These are phyloP conservation scores for Pogonocichla stellata DNA, from an alignment of 2,113 vertebrate genomes.

Conservation along the genomic window DNA sequence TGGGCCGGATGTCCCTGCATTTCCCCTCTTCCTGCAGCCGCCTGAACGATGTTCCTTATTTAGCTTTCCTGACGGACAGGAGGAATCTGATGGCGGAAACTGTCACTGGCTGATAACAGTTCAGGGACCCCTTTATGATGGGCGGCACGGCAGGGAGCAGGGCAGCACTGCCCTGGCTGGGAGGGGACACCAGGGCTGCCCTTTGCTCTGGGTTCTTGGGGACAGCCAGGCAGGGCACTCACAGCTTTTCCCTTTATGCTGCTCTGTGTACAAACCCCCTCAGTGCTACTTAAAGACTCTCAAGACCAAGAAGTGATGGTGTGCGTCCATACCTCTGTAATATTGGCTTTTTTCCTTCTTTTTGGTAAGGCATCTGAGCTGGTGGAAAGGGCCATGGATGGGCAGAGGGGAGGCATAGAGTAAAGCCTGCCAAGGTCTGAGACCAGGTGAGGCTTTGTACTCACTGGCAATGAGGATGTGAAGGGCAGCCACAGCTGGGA, in stretches of 20 bases:
- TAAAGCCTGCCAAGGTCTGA: background rate
- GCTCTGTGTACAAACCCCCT: background rate
- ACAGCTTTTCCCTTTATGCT: background rate
- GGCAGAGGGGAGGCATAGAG: background rate
- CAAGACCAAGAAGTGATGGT: background rate
- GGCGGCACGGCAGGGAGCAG: background rate
- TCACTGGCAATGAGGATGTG: background rate
- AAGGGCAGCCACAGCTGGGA: background rate
- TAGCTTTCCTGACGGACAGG: slow-evolving; percentile 79
- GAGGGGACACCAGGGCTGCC: background rate
- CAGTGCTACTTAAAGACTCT: background rate
- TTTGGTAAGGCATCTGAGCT: background rate
- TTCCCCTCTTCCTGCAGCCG: slow-evolving; percentile 82
- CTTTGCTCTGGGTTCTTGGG: background rate
- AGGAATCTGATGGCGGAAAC: slow-evolving; percentile 79
- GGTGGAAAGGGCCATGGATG: background rate
- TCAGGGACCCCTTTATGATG: slow-evolving; percentile 59
- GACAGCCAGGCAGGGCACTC: background rate
- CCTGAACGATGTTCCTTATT: slow-evolving; percentile 79
- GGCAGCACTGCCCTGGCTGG: background rate
- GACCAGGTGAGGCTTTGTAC: background rate
- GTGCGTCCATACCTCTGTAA: background rate
- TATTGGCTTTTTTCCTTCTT: too few species aligned
- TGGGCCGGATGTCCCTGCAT: slow-evolving; percentile 86
- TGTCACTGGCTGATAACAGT: slow-evolving; percentile 82